Evolutionary conservation across 2,113 vertebrate genomes (phyloP).

Genomic region (Donacobius atricapilla): DNA sequence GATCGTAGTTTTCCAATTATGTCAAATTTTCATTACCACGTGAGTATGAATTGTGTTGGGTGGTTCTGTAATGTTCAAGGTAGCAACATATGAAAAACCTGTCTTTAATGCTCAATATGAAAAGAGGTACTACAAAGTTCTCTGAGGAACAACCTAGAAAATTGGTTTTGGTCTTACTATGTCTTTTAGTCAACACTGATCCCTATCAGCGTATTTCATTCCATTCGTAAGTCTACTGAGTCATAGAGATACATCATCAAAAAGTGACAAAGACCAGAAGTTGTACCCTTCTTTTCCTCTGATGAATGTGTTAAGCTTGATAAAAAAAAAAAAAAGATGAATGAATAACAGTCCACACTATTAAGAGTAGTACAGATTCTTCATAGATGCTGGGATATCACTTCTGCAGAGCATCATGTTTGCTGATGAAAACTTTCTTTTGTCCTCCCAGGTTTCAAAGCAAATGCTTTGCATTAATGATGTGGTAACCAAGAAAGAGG

Average conservation of each 20-base stretch:
- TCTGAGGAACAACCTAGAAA: slow-evolving; percentile 31
- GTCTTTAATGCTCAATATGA: background rate
- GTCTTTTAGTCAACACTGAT: slow-evolving; percentile 19
- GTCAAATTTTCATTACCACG: background rate
- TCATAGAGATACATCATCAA: background rate
- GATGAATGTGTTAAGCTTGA: background rate
- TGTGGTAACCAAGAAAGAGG: background rate
- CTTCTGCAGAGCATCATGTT: background rate
- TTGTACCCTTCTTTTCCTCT: background rate
- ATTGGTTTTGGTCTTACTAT: background rate
- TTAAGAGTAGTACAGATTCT: background rate
- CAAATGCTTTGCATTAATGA: background rate
- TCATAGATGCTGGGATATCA: background rate
- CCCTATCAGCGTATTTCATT: background rate
- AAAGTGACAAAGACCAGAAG: background rate
- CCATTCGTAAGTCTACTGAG: background rate
- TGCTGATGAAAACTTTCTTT: slow-evolving; percentile 16
- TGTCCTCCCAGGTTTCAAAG: slow-evolving; percentile 10
- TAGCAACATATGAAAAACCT: slow-evolving; percentile 3
- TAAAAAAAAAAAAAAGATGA: background rate
- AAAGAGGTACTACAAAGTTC: background rate
- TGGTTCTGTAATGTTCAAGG: background rate
- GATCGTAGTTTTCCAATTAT: background rate
- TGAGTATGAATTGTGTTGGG: slow-evolving; percentile 10
- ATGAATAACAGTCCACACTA: background rate